Evolutionary conservation across 2,113 vertebrate genomes (phyloP).

Genomic region (Murina feae): DNA sequence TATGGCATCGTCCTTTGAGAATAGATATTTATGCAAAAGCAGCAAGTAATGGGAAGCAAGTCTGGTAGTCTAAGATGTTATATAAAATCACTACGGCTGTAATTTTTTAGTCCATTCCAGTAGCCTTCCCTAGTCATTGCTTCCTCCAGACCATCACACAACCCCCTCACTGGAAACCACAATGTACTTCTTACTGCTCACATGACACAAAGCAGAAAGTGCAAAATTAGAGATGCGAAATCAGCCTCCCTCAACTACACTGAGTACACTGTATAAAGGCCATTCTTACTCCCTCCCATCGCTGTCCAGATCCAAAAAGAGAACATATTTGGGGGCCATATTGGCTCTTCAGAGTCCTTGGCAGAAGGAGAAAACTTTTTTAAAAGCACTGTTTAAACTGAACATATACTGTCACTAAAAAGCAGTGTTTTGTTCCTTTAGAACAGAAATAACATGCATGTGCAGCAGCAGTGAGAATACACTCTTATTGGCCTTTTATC

Average conservation of each 20-base stretch:
- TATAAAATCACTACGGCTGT: neutral
- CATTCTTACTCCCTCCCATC: neutral
- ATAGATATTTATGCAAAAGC: slow-evolving; percentile 18
- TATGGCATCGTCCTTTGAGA: neutral
- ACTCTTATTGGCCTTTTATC: neutral
- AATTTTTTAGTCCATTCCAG: neutral
- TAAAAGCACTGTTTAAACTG: neutral
- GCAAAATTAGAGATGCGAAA: neutral
- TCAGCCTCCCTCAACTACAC: neutral
- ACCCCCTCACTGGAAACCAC: neutral
- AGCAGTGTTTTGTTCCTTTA: neutral
- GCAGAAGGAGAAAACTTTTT: neutral
- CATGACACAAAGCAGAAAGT: neutral
- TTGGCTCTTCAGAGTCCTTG: neutral
- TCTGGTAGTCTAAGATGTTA: neutral
- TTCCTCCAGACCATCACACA: neutral
- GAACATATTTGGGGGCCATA: neutral
- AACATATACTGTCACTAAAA: neutral
- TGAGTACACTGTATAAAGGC: neutral
- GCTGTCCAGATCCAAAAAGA: neutral
- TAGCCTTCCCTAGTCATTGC: neutral
- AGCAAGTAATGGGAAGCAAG: neutral
- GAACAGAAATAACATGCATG: neutral
- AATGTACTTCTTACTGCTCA: neutral
- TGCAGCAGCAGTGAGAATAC: neutral